Base-by-base conservation (phyloP, 2,797 vertebrate genomes). In the Staurois parvus region DNA sequence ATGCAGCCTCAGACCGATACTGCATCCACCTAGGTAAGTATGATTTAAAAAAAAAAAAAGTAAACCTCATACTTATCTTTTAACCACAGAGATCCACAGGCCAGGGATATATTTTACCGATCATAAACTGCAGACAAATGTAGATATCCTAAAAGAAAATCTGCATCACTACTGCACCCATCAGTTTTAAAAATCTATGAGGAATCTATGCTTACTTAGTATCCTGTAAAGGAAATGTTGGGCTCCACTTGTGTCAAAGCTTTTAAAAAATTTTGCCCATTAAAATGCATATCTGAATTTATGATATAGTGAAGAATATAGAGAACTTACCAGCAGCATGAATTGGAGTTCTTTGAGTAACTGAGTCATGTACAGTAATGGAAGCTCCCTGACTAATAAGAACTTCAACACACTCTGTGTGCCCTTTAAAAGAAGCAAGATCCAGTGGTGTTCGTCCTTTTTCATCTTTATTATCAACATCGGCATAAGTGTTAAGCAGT, bases 351-450 rank as follows among this genome's bases (percentile, higher is more conserved):
- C 97, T 96, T 84, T 96, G 94, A 30, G 96, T 93, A 87, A 95
- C 89, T 0, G 87, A 91, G 91, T 99, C 98, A 11, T 93, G 95
- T 78, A 94, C 93, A 69, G 92, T 94, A 26, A 97, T 93, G n/a
- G 96, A 97, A 7, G 98, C 98, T 3, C 98, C 98, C 87, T 99
- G 97, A 89, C 94, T 95, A 87, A 99, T 93, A 79, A 99, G 96
- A 0, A 96, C 97, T 91, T 97, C 96, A 73, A 98, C 96, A 0
- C 97, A 98, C 88, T 98, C 97, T 0, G 93, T 88, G 73, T 99
- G 98, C 26, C 98, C 98, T 87, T 94, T 93, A 15, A 97, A 96
- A 0, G 98, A 94, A 0, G 98, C 97, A 87, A 99, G 91, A 28
- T 97, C 96, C 92, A 99, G 91, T 1, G 98, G 94, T 0, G 97